These are phyloP conservation scores for Cepaea hortensis DNA, from an alignment of 2,888 invertebrate species.

Conservation along the genomic window DNA sequence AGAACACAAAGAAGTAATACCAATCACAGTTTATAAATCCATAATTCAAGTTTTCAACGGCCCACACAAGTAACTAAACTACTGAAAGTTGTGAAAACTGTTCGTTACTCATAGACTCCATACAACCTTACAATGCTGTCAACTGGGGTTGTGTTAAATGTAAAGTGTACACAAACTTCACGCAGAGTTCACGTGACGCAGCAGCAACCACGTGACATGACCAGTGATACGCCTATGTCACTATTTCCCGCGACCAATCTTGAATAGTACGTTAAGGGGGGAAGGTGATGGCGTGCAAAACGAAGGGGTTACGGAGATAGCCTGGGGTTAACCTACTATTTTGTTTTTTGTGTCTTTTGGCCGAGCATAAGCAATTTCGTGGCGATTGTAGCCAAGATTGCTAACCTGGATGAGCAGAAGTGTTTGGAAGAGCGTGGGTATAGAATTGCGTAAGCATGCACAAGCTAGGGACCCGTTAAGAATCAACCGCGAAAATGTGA, in stretches of 20 bases:
- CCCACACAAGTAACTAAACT: not conserved
- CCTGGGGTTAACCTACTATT: too few relatives aligned
- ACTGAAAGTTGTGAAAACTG: not conserved
- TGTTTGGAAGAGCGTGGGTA: too few relatives aligned
- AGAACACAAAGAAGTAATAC: not conserved
- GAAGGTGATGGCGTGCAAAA: not conserved
- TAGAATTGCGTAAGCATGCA: too few relatives aligned
- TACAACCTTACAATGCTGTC: too few relatives aligned
- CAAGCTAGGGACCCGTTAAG: too few relatives aligned
- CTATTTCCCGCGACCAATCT: slow-evolving; percentile 12
- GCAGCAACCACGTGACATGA: slow-evolving; percentile 6
- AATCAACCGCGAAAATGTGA: too few relatives aligned
- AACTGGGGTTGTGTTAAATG: not conserved
- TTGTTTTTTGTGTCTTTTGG: too few relatives aligned
- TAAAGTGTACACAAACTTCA: slow-evolving; percentile 33
- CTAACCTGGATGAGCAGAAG: too few relatives aligned
- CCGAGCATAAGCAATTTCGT: too few relatives aligned
- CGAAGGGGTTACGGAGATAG: not conserved
- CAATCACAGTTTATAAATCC: slow-evolving; percentile 2
- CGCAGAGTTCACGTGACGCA: slow-evolving; percentile 22
- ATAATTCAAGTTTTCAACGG: not conserved
- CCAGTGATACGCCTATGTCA: not conserved
- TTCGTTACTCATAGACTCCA: too few relatives aligned
- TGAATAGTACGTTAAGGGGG: slow-evolving; percentile 4
- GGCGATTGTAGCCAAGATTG: too few relatives aligned